Evolutionary conservation across 2,888 invertebrate species (phyloP).

Genomic region (Seira ritae): DNA sequence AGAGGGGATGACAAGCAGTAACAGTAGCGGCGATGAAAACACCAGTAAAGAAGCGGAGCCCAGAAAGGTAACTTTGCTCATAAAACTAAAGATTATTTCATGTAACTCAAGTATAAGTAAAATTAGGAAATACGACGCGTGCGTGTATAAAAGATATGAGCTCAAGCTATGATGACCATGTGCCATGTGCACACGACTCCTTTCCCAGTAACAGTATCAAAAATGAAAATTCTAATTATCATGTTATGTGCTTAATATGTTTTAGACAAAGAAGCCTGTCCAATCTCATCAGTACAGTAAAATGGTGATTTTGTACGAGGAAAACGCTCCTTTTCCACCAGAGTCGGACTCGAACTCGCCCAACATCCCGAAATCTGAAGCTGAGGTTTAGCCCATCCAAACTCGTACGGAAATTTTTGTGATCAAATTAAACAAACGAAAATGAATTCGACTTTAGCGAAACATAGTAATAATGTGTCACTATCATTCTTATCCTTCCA

Average conservation of each 20-base stretch:
- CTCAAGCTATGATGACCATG: too few relatives aligned
- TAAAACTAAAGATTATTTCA: not conserved
- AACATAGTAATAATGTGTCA: too few relatives aligned
- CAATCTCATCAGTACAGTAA: constrained; percentile 77
- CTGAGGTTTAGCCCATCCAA: constrained; percentile 28
- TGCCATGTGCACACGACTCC: too few relatives aligned
- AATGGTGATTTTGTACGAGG: constrained; percentile 83
- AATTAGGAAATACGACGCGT: too few relatives aligned
- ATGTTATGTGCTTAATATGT: not conserved
- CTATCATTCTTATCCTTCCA: too few relatives aligned
- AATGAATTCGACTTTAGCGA: too few relatives aligned
- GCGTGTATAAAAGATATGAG: too few relatives aligned
- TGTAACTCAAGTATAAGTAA: too few relatives aligned
- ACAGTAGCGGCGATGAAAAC: constrained; percentile 72
- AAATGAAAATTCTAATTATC: too few relatives aligned
- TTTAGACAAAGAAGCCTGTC: constrained; percentile 24
- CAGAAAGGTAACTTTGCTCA: constrained; percentile 38
- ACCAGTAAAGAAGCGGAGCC: constrained; percentile 37
- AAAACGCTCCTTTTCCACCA: constrained; percentile 83
- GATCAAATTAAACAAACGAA: too few relatives aligned
- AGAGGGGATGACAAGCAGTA: constrained; percentile 79
- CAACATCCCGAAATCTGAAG: constrained; percentile 18
- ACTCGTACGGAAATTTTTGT: too few relatives aligned
- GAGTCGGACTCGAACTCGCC: constrained; percentile 6
- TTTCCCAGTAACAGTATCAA: too few relatives aligned